A percentile compares a stretch with the other conserved stretches of the same genome.
phyloP scores from a whole-genome alignment of 2,113 vertebrate genomes.

The Lagopus leucura region DNA sequence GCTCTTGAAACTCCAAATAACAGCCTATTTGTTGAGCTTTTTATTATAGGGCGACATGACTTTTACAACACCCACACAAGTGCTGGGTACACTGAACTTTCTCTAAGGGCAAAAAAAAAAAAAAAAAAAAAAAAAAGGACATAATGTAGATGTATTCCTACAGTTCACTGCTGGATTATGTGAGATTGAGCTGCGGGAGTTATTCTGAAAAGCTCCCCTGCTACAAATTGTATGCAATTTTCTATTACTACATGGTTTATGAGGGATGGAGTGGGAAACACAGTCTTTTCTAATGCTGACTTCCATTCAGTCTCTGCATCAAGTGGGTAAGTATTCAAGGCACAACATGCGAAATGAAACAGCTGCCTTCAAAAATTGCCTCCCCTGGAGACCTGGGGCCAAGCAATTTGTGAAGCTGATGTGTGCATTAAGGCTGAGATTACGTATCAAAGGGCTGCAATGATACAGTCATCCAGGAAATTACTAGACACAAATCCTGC shows the following conservation, averaged over 20 bases:
- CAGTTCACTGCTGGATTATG: neutral
- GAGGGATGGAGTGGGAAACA: neutral
- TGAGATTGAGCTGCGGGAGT: neutral
- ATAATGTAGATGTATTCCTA: neutral
- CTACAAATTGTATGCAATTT: neutral
- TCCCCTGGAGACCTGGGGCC: too few species aligned
- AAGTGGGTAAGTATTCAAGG: neutral
- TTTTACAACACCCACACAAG: neutral
- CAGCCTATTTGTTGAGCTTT: neutral
- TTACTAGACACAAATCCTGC: neutral
- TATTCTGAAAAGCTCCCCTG: neutral
- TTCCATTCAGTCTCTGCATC: neutral
- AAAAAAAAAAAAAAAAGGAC: neutral
- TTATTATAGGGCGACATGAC: neutral
- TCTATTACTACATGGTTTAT: neutral
- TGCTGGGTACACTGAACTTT: neutral
- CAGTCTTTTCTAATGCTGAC: neutral
- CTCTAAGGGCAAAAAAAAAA: neutral
- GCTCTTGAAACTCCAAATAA: neutral
- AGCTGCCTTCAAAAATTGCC: neutral
- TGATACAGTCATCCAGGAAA: neutral
- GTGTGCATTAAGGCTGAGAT: neutral
- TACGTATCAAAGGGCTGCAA: rapidly evolving
- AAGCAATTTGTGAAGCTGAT: neutral
- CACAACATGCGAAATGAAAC: neutral